A percentile compares a stretch with the other conserved stretches of the same genome.
These are phyloP conservation scores for Boulengeromyrus knoepffleri DNA, from an alignment of 2,113 vertebrate species.

Conservation along the genomic window DNA sequence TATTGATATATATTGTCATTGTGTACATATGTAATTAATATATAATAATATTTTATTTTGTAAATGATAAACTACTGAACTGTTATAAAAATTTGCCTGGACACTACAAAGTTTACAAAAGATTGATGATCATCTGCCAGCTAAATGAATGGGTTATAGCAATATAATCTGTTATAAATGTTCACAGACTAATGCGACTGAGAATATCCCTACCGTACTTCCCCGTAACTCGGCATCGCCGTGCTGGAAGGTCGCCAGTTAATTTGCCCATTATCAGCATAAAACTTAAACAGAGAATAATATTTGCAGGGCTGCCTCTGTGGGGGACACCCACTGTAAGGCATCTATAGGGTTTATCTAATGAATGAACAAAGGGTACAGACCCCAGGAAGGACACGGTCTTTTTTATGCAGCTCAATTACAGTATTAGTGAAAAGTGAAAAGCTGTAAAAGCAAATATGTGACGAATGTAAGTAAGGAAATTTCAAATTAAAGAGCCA, in stretches of 20 bases:
- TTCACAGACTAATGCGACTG: neutral
- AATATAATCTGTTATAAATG: neutral
- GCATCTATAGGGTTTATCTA: neutral
- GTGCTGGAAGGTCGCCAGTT: too few relatives aligned
- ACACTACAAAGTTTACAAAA: neutral
- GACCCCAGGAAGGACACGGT: neutral
- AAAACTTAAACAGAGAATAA: neutral
- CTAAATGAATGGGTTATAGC: neutral
- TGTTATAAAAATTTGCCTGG: neutral
- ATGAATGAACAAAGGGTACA: neutral
- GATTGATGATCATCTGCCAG: neutral
- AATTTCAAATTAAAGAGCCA: neutral
- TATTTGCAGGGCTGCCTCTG: neutral
- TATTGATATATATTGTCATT: neutral
- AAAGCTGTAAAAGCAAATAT: neutral
- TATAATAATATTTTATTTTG: neutral
- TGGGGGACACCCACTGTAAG: neutral
- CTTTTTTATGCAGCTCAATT: neutral
- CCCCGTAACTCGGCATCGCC: too few relatives aligned
- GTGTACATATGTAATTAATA: neutral
- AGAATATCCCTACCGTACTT: neutral
- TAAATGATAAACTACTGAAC: neutral
- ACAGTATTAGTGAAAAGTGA: neutral
- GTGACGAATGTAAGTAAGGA: neutral
- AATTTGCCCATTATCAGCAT: neutral